A percentile compares a stretch with the other conserved stretches of the same genome.
phyloP scores from a whole-genome alignment of 2,888 invertebrate genomes.

The Caenorhabditis angaria region DNA sequence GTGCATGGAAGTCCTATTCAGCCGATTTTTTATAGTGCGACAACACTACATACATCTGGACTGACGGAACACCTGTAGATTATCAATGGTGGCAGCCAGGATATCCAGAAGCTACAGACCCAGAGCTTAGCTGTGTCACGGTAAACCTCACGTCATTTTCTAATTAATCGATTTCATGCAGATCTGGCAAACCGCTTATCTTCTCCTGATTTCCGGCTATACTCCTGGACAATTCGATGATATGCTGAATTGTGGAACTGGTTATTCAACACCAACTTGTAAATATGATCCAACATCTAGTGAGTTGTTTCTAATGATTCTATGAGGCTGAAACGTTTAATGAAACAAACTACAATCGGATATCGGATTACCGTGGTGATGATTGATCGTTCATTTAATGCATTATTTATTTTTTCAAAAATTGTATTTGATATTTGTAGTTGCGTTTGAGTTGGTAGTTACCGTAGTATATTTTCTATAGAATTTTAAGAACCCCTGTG shows the following conservation, averaged over 20 bases:
- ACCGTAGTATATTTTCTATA: too few species aligned
- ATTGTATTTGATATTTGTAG: too few species aligned
- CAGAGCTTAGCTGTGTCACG: not conserved
- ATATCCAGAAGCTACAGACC: not conserved
- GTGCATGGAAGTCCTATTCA: too few species aligned
- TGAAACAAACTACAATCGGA: too few species aligned
- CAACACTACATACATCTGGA: slow-evolving; percentile 3
- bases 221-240: slow-evolving; percentile 20
- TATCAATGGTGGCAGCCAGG: slow-evolving; percentile 8
- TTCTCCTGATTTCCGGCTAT: slow-evolving; percentile 21
- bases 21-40: slow-evolving; percentile 9
- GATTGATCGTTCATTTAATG: too few species aligned
- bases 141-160: not conserved
- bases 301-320: too few species aligned
- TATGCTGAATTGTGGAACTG: slow-evolving; percentile 10
- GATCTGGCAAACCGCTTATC: not conserved
- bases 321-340: too few species aligned
- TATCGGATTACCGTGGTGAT: too few species aligned
- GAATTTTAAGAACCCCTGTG: too few species aligned
- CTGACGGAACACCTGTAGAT: not conserved
- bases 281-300: slow-evolving; percentile 3
- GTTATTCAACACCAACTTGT: not conserved
- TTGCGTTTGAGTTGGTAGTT: too few species aligned
- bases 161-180: not conserved
- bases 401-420: too few species aligned